Percentiles rank a stretch among this genome's conserved stretches.
phyloP scores from a whole-genome alignment of 2,797 vertebrate species.

The Aulostomus chinensis region DNA sequence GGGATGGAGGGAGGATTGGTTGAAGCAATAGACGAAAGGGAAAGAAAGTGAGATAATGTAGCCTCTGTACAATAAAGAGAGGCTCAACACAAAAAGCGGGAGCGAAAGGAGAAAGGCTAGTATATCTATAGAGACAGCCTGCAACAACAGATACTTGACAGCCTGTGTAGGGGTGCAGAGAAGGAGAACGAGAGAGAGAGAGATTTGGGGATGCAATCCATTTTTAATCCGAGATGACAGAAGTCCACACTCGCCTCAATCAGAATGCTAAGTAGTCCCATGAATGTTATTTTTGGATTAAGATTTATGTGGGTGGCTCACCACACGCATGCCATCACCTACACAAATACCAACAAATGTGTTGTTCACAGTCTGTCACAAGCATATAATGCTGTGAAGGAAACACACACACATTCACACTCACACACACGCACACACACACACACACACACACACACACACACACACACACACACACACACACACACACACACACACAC shows the following conservation, averaged over 20 bases:
- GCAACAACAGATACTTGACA: constrained; percentile 19
- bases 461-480: too few relatives aligned
- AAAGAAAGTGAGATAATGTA: constrained; percentile 8
- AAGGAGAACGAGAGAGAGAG: neutral
- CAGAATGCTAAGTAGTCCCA: constrained; percentile 43
- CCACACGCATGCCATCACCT: constrained; percentile 19
- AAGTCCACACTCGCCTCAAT: constrained; percentile 45
- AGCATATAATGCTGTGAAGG: neutral
- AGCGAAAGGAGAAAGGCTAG: constrained; percentile 3
- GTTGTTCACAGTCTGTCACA: constrained; percentile 29
- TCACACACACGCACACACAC: too few relatives aligned
- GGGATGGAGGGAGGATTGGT: constrained; percentile 16
- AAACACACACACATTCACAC: constrained; percentile 4
- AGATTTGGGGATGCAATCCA: constrained; percentile 32
- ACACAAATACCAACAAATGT: constrained; percentile 20
- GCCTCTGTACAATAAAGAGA: neutral
- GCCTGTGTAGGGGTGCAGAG: neutral
- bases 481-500: too few relatives aligned
- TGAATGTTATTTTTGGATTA: constrained; percentile 47
- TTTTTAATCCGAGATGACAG: constrained; percentile 56
- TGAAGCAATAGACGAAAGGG: neutral
- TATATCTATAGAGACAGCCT: constrained; percentile 22
- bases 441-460: too few relatives aligned
- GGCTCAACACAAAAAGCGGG: neutral
- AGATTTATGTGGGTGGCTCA: constrained; percentile 41